Evolutionary conservation across 2,797 vertebrate species (phyloP).

Genomic region (Muraenolepis orangiensis): DNA sequence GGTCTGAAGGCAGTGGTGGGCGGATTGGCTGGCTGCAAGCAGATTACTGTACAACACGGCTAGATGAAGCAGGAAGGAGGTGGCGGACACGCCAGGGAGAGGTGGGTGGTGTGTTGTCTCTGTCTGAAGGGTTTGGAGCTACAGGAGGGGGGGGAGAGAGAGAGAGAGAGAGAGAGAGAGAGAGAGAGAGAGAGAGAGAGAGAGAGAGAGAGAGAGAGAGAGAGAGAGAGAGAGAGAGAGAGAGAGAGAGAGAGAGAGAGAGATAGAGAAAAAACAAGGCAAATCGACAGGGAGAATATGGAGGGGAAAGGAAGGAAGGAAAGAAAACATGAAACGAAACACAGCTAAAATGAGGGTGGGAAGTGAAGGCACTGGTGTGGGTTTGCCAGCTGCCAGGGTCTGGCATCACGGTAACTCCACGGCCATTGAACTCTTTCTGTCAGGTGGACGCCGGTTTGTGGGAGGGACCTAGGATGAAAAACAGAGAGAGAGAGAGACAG

Average conservation of each 20-base stretch:
- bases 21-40: conserved; percentile 10
- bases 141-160: not conserved
- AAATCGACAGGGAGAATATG: not conserved
- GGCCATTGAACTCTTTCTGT: not conserved
- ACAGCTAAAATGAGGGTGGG: not conserved
- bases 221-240: not conserved
- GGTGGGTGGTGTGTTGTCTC: conserved; percentile 17
- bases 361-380: not conserved
- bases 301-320: not conserved
- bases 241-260: not conserved
- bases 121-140: conserved; percentile 6
- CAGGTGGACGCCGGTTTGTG: not conserved
- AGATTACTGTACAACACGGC: conserved; percentile 18
- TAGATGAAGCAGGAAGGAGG: conserved; percentile 21
- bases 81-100: conserved; percentile 7
- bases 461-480: too few species aligned
- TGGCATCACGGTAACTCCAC: not conserved
- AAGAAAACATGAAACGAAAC: not conserved
- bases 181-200: not conserved
- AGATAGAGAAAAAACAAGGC: not conserved
- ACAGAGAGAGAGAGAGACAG: too few species aligned
- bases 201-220: not conserved
- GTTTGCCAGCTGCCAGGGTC: not conserved
- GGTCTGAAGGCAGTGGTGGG: conserved; percentile 7
- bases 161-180: not conserved